A percentile compares a stretch with the other conserved stretches of the same genome.
These are phyloP conservation scores for Anguilla megastoma DNA, from an alignment of 2,797 vertebrate genomes.

Conservation along the genomic window DNA sequence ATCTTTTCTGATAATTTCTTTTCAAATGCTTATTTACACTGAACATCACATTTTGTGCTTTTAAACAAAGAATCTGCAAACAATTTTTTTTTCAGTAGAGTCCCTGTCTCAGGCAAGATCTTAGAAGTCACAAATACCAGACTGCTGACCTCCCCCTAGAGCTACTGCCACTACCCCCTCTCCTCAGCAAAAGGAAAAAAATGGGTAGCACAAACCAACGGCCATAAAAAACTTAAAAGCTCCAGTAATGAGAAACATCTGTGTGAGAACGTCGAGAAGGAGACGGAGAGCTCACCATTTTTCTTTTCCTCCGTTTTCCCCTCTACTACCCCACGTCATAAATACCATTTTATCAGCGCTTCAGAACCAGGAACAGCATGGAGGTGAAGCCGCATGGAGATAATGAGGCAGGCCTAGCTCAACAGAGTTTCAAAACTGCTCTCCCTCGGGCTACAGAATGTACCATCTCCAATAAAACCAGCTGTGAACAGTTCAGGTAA, in stretches of 20 bases:
- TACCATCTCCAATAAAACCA: slow-evolving; percentile 12
- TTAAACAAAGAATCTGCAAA: background rate
- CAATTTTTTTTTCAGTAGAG: background rate
- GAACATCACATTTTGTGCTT: background rate
- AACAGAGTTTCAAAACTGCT: slow-evolving; percentile 57
- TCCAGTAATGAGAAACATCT: slow-evolving; percentile 80
- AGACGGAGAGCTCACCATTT: background rate
- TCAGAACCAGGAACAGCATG: slow-evolving; percentile 48
- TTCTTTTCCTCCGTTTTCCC: slow-evolving; percentile 17
- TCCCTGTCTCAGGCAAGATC: background rate
- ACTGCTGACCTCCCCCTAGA: slow-evolving; percentile 43
- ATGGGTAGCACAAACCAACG: slow-evolving; percentile 71
- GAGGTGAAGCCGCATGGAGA: slow-evolving; percentile 51
- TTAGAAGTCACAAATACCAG: slow-evolving; percentile 34
- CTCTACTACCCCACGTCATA: slow-evolving; percentile 35
- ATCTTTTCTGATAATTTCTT: background rate
- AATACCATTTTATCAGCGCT: slow-evolving; percentile 46
- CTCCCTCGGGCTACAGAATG: slow-evolving; percentile 28
- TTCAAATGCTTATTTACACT: background rate
- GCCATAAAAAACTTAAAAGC: slow-evolving; percentile 76
- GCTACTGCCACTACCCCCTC: slow-evolving; percentile 54
- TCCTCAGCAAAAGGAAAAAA: slow-evolving; percentile 58
- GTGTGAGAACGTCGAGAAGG: slow-evolving; percentile 45
- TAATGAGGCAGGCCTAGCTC: slow-evolving; percentile 57
- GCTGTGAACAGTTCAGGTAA: slow-evolving; percentile 24